These are phyloP conservation scores for Nasua narica DNA, from an alignment of 2,797 vertebrate genomes.

Conservation along the genomic window DNA sequence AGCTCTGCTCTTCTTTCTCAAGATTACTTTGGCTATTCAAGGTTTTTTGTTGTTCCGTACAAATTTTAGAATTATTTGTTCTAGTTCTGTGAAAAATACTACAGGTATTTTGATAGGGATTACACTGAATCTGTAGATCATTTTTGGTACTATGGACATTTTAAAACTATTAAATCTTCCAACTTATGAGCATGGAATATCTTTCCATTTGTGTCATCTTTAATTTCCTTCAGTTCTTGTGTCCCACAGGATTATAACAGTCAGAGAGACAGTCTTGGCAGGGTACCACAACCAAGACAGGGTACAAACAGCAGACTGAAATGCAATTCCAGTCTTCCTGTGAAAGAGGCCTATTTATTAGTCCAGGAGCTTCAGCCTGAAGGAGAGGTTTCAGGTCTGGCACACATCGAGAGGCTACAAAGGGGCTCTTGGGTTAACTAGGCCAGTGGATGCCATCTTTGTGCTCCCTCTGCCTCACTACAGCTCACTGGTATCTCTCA, in stretches of 20 bases:
- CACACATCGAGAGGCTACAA: not conserved
- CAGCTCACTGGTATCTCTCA: not conserved
- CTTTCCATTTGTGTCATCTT: not conserved
- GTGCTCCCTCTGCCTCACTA: not conserved
- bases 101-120: not conserved
- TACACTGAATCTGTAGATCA: not conserved
- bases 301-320: not conserved
- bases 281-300: not conserved
- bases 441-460: not conserved
- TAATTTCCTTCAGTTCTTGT: not conserved
- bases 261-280: not conserved
- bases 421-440: not conserved
- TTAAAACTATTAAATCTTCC: not conserved
- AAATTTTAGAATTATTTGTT: not conserved
- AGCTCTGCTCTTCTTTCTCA: not conserved
- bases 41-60: not conserved
- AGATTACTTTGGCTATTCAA: not conserved
- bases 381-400: not conserved
- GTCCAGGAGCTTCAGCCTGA: not conserved
- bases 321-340: not conserved
- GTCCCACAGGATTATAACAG: not conserved
- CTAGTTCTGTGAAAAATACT: not conserved
- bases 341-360: not conserved
- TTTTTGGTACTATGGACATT: not conserved
- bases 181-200: not conserved